Conservation (phyloP, 1,140 invertebrate species). For the Hycleus phaleratus region DNA sequence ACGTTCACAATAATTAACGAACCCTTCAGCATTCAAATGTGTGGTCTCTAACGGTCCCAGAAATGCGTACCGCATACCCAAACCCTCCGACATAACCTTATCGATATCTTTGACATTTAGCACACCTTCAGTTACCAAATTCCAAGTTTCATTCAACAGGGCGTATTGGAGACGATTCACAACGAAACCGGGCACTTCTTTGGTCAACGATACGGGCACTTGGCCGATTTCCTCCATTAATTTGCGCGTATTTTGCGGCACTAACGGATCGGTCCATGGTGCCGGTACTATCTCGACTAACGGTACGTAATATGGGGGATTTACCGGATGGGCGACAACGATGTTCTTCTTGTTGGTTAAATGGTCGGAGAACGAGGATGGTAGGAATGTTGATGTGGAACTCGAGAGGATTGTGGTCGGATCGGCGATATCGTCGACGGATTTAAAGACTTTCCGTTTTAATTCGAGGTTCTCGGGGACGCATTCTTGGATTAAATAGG, state of each 20-base stretch:
- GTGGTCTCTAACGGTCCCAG: slow-evolving; percentile 89
- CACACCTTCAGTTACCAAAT: slow-evolving; percentile 75
- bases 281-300: slow-evolving; percentile 91
- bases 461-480: slow-evolving; percentile 82
- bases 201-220: slow-evolving; percentile 73
- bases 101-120: slow-evolving; percentile 85
- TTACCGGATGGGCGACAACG: slow-evolving; percentile 84
- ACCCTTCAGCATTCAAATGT: slow-evolving; percentile 90
- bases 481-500: slow-evolving; percentile 81
- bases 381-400: slow-evolving; percentile 84
- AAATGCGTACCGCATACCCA: slow-evolving; percentile 93
- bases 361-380: slow-evolving; percentile 75
- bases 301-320: slow-evolving; percentile 93
- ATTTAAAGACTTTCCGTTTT: slow-evolving; percentile 72
- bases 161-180: slow-evolving; percentile 94
- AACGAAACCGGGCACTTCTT: slow-evolving; percentile 87
- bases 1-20: slow-evolving; percentile 61
- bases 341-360: slow-evolving; percentile 58
- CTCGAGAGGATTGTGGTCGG: slow-evolving; percentile 72
- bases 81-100: slow-evolving; percentile 86
- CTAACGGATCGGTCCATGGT: slow-evolving; percentile 73
- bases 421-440: slow-evolving; percentile 70
- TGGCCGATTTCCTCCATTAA: slow-evolving; percentile 88
- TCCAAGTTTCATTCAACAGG: slow-evolving; percentile 88
- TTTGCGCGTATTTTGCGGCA: slow-evolving; percentile 50